phyloP scores from a whole-genome alignment of 2,113 vertebrate genomes.

The Passer montanus region DNA sequence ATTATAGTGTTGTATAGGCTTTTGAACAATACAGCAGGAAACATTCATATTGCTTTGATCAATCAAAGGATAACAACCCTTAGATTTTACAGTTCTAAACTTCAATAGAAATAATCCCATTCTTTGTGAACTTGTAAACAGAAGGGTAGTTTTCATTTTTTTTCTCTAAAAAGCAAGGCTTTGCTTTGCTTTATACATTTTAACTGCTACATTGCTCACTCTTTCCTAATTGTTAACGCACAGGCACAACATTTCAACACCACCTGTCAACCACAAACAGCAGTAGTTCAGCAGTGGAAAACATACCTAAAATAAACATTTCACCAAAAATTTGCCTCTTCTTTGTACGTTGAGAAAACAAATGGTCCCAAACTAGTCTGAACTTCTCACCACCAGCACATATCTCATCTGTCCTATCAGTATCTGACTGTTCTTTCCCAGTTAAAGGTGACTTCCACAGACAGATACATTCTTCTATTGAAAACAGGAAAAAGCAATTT shows the following conservation, averaged over 20 bases:
- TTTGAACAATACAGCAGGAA: not conserved
- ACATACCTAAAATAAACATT: not conserved
- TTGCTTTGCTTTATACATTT: not conserved
- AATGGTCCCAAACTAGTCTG: not conserved
- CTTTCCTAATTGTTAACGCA: not conserved
- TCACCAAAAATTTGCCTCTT: not conserved
- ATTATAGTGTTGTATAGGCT: not conserved
- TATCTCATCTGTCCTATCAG: not conserved
- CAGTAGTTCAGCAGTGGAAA: not conserved
- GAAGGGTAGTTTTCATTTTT: not conserved
- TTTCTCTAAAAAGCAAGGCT: not conserved
- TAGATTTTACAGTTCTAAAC: not conserved
- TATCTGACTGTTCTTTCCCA: not conserved
- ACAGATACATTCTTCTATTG: not conserved
- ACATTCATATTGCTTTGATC: not conserved
- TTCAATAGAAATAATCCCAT: not conserved
- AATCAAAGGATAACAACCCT: not conserved
- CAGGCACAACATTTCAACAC: not conserved
- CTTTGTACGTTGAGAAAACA: not conserved
- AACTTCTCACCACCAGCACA: not conserved
- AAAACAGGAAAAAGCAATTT: constrained; percentile 16
- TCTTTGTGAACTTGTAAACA: not conserved
- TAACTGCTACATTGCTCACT: not conserved
- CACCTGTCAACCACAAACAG: not conserved
- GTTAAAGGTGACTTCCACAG: constrained; percentile 11